Base-by-base conservation (phyloP, 2,797 vertebrate species). In the Scyliorhinus canicula region DNA sequence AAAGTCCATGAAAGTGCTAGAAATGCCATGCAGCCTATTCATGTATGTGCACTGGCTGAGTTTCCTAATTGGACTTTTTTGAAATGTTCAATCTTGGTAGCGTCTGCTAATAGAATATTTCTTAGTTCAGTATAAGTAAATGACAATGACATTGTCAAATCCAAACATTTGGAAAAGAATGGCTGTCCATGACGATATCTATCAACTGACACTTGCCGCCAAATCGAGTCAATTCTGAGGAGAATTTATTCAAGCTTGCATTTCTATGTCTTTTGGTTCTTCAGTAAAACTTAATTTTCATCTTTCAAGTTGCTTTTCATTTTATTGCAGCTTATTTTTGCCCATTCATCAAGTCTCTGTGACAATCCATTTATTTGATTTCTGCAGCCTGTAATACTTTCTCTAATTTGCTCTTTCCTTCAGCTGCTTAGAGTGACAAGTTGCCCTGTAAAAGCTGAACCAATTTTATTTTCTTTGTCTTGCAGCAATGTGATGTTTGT, bases 311-410 rank as follows among this genome's bases (percentile, higher is more conserved):
- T 94, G 47, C 35, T 74, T 74, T 19, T 55, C 31, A 50, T 93
- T 69, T 50, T 74, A 50, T 71, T 52, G 67, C 63, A 67, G 91
- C 16, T 69, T 93, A 60, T 93, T 69, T 69, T 69, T 93, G 91
- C 31, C 47, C 26, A 71, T 74, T 52, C 67, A 74, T 71, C 93
- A 93, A 93, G 65, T 50, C 93, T 94, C 47, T 74, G 93, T 94
- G 93, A 35, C 67, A 94, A 94, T 74, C 26, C 44, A 94, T 11
- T 55, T 47, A 94, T 74, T 74, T 94, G 93, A 94, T 50, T 94
- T 69, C 28, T 74, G 28, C 47, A 21, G 93, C 28, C 65, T 74
- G 93, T 94, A 71, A 93, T 67, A 69, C 44, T 93, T 93, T 4
- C 65, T 93, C 44, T 93, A 50, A 94, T 94, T 94, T 74, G 31